Base-by-base conservation (phyloP, 1,140 invertebrate genomes). In the Drosophila arizonae region DNA sequence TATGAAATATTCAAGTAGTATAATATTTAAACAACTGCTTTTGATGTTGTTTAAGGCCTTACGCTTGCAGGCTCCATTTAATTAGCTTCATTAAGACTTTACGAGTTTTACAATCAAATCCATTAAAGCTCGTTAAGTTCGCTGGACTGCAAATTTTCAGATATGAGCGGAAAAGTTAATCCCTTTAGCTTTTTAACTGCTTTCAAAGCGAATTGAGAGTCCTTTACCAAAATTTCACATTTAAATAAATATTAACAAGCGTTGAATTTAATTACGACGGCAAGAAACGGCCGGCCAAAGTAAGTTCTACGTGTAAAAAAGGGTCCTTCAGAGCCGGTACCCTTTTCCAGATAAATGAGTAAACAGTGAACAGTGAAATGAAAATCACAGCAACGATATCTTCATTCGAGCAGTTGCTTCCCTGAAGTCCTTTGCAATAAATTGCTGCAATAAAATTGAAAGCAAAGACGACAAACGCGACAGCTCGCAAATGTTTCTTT, bases 371-470 rank as follows among this genome's bases (percentile, higher is more conserved):
- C 17, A 17, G 17, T 28, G 39, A 45, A 76, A 71, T 56, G 52
- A 72, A 64, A 56, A 60, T 54, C 48, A 33, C 61, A 64, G 58
- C 73, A 5, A 11, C 61, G 81, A 74, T 69, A 66, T 81, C 61
- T 76, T 72, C 62, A 78, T 71, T 58, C 2, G 2, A 13, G 51
- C 28, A 51, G 3, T 4, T 11, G 15, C 30, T 2, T 36, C 9
- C 45, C 66, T 30, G 41, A 55, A 65, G 5, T 54, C 28, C 51
- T 54, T 54, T 21, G 28, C 45, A 48, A 39, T 39, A 65, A 81
- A 81, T 77, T 81, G 46, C 61, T 46, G 74, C 76, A 76, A 79
- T 82, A 79, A 84, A 79, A 84, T 76, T 84, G 72, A 67, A 84
- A 69, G 36, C 21, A 24, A 69, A 48, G 54, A 68, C 48, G 50